A percentile compares a stretch with the other conserved stretches of the same genome.
phyloP scores from a whole-genome alignment of 2,113 vertebrate genomes.

The Bothrops jararaca region DNA sequence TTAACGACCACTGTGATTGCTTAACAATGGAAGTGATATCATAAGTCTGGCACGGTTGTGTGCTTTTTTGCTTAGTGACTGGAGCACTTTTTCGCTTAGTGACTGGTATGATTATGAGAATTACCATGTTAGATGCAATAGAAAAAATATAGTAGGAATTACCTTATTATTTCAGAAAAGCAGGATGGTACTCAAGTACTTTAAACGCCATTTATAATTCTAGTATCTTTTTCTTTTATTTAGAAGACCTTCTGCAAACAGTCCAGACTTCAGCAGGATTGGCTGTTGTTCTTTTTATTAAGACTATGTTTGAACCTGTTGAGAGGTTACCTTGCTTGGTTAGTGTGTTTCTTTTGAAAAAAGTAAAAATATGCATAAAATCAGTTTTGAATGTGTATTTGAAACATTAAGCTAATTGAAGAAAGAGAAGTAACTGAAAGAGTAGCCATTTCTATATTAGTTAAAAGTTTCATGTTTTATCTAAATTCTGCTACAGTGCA shows the following conservation, averaged over 20 bases:
- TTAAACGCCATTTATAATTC: neutral
- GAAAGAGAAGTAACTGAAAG: neutral
- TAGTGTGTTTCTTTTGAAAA: conserved; percentile 57
- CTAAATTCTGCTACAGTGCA: neutral
- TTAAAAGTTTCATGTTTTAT: neutral
- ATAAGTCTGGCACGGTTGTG: neutral
- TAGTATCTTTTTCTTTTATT: neutral
- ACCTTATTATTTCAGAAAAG: neutral
- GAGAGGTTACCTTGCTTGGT: conserved; percentile 81
- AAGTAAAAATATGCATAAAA: neutral
- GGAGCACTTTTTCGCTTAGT: neutral
- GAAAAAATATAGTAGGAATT: neutral
- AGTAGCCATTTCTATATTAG: neutral
- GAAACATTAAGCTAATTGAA: neutral
- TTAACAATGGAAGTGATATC: neutral
- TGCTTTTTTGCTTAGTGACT: neutral
- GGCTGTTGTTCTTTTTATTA: conserved; percentile 82
- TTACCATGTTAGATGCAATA: neutral
- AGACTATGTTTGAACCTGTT: conserved; percentile 75
- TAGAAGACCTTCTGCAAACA: conserved; percentile 85
- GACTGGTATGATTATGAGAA: neutral
- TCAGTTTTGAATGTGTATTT: neutral
- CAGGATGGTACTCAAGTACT: neutral
- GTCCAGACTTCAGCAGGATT: conserved; percentile 89
- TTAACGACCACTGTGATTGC: neutral